Evolutionary conservation across 2,797 vertebrate genomes (phyloP).

Genomic region (Acanthurus lineatus): DNA sequence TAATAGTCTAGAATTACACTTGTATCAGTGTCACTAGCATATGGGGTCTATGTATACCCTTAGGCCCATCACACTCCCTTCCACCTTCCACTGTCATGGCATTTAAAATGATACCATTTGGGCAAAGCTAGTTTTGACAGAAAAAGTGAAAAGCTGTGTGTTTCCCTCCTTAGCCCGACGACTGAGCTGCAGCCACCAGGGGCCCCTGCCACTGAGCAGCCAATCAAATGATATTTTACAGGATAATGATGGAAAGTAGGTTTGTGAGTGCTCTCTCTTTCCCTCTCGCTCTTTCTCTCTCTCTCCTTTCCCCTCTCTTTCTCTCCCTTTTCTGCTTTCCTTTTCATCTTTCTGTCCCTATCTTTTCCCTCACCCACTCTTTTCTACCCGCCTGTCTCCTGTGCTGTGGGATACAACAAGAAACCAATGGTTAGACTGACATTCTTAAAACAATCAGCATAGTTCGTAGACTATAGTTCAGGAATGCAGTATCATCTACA

Average conservation of each 20-base stretch:
- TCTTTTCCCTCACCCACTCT: constrained; percentile 16
- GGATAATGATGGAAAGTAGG: constrained; percentile 89
- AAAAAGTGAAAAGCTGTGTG: constrained; percentile 86
- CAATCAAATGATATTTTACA: constrained; percentile 88
- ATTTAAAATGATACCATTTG: constrained; percentile 97
- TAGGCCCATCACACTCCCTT: constrained; percentile 90
- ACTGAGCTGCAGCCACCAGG: constrained; percentile 90
- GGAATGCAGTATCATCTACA: background rate
- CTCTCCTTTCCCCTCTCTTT: constrained; percentile 28
- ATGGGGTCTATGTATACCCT: constrained; percentile 96
- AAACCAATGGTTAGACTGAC: constrained; percentile 3
- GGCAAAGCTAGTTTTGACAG: constrained; percentile 92
- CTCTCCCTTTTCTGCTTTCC: background rate
- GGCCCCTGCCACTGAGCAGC: constrained; percentile 87
- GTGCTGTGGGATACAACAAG: constrained; percentile 23
- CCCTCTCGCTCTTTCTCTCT: constrained; percentile 15
- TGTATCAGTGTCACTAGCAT: constrained; percentile 96
- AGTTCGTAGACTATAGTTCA: background rate
- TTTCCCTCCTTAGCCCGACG: constrained; percentile 85
- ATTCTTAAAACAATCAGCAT: constrained; percentile 21
- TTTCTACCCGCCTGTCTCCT: constrained; percentile 17
- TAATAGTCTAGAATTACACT: constrained; percentile 98
- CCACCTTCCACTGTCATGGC: constrained; percentile 93
- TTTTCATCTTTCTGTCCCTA: background rate
- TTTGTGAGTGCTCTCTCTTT: constrained; percentile 65